Percentiles rank a stretch among this genome's conserved stretches.
These are phyloP conservation scores for Paguma larvata DNA, from an alignment of 2,797 vertebrate genomes.

Conservation along the genomic window DNA sequence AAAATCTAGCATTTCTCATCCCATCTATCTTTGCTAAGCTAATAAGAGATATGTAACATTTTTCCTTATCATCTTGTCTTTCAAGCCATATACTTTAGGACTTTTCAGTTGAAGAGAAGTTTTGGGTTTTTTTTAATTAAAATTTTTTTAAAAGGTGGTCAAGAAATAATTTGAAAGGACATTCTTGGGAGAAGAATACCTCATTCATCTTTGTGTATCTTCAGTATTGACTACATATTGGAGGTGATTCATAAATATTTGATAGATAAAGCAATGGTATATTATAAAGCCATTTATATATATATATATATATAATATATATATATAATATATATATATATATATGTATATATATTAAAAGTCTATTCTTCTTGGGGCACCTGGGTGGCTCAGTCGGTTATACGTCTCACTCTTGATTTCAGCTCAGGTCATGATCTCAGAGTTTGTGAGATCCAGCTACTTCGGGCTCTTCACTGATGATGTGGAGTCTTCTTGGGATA, in stretches of 20 bases:
- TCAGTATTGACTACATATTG: neutral
- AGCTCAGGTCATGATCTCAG: too few species aligned
- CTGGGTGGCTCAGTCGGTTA: too few species aligned
- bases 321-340: too few species aligned
- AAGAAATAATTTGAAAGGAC: neutral
- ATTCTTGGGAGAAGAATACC: neutral
- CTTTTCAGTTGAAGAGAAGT: neutral
- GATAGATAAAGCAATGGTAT: neutral
- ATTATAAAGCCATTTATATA: neutral
- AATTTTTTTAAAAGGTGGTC: neutral
- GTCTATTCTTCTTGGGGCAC: too few species aligned
- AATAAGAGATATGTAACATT: neutral
- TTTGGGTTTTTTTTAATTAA: neutral
- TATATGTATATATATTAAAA: too few species aligned
- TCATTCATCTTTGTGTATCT: neutral
- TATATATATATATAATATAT: too few species aligned
- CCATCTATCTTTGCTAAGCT: neutral
- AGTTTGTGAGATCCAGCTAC: too few species aligned
- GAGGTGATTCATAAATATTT: neutral
- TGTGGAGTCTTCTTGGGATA: too few species aligned
- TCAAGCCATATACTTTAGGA: neutral
- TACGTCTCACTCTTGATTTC: too few species aligned
- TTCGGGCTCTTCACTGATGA: too few species aligned
- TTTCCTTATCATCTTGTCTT: neutral
- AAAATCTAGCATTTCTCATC: neutral